Evolutionary conservation across 2,888 invertebrate genomes (phyloP).

Genomic region (Kryphioiulus occultus): DNA sequence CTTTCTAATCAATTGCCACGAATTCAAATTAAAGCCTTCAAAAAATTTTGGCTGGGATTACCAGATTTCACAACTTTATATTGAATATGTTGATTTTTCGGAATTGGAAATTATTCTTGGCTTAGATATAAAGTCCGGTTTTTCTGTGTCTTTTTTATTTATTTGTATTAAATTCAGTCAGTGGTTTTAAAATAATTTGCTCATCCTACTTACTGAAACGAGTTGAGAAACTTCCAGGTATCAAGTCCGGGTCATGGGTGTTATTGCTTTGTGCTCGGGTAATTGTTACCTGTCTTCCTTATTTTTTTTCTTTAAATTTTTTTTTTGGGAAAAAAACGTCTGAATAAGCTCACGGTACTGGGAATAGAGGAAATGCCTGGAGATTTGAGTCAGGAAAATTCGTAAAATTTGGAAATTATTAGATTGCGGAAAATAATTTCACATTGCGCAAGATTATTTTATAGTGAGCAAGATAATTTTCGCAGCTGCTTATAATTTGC

Average conservation of each 20-base stretch:
- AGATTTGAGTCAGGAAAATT: background rate
- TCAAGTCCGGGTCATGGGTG: conserved; percentile 32
- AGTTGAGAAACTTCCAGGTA: conserved; percentile 36
- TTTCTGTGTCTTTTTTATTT: background rate
- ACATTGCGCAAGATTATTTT: no score
- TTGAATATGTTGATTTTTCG: background rate
- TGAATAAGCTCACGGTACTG: background rate
- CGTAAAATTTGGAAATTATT: background rate
- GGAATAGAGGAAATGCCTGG: background rate
- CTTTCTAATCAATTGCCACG: no score
- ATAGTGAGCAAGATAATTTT: no score
- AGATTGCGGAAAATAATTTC: no score
- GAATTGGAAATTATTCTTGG: background rate
- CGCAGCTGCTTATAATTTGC: no score
- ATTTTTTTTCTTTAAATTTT: background rate
- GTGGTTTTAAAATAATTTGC: background rate
- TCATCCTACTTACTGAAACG: conserved; percentile 24
- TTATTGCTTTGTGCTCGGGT: background rate
- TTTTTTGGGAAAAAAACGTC: background rate
- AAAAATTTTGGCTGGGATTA: background rate
- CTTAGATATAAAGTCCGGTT: background rate
- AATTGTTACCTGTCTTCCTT: conserved; percentile 39
- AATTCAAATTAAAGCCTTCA: no score
- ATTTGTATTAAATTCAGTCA: background rate
- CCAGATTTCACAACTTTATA: background rate